Percentiles rank a stretch among this genome's conserved stretches.
Evolutionary conservation across 2,113 vertebrate genomes (phyloP).

Genomic region (Charina bottae): DNA sequence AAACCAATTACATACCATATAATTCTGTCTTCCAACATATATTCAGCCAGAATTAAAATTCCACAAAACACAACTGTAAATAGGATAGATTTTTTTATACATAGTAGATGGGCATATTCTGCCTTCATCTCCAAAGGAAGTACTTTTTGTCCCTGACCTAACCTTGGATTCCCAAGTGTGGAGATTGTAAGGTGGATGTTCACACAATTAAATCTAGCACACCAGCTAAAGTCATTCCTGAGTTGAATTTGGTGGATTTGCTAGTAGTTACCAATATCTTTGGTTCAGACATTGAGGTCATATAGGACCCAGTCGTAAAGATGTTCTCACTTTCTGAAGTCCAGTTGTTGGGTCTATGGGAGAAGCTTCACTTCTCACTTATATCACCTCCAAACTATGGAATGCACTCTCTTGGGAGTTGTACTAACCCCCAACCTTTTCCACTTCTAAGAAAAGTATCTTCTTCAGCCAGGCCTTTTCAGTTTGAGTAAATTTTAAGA

Average conservation of each 20-base stretch:
- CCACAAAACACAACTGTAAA: background rate
- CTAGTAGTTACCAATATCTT: background rate
- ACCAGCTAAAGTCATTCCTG: background rate
- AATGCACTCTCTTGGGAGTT: background rate
- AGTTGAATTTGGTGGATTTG: background rate
- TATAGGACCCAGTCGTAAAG: background rate
- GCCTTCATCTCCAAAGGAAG: background rate
- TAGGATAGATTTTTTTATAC: background rate
- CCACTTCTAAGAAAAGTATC: background rate
- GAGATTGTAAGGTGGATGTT: background rate
- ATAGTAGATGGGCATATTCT: background rate
- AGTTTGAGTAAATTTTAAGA: background rate
- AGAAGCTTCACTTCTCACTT: background rate
- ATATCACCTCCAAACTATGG: background rate
- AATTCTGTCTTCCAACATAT: background rate
- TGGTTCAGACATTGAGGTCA: background rate
- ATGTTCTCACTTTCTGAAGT: background rate
- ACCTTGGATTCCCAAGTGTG: background rate
- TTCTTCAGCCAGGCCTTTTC: background rate
- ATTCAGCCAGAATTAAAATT: background rate
- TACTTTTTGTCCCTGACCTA: background rate
- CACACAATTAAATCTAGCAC: background rate
- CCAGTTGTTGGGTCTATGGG: background rate
- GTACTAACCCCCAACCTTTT: background rate
- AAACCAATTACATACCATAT: background rate